Base-by-base conservation (phyloP, 1,140 invertebrate species). In the Goniozus legneri region DNA sequence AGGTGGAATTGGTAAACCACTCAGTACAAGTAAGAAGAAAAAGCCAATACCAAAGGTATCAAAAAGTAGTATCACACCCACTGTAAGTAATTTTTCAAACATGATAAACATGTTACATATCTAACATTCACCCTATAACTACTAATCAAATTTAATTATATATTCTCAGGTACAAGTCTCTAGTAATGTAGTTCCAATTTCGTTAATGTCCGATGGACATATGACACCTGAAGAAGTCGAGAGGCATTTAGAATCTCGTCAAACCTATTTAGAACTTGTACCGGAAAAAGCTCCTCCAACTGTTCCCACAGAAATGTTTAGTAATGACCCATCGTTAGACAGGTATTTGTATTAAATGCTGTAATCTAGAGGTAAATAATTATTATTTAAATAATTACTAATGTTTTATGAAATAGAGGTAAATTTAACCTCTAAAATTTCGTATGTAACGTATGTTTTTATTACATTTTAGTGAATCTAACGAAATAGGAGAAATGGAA, bases 181-280 rank as follows among this genome's bases (percentile, higher is more conserved):
- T 14, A 71, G 73, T 42, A 67, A 64, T 48, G 44, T 62, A 27
- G 49, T 69, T 32, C 64, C 68, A 3, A 66, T 79, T 35, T 76
- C 78, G 24, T 57, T 77, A 22, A 74, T 84, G 54, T 82, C 83
- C 32, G 86, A 89, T 75, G 87, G 88, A 37, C 89, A 91, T 54
- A 88, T 95, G 85, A 93, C 91, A 12, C 85, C 90, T 2, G 92
- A 94, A 62, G 92, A 95, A 75, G 87, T 95, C 4, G 90, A 94
- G 66, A 80, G 90, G 37, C 91, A 94, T 71, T 77, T 95, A 48
- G 90, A 94, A 71, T 89, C 91, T 30, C 80, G 89, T 46, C 89
- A 91, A 60, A 84, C 82, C 44, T 87, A 85, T 58, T 75, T 92
- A 66, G 89, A 92, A 65, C 78, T 94, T 34, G 79, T 89, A 44